Base-by-base conservation (phyloP, 2,797 vertebrate genomes). In the Clarias platycephalus region DNA sequence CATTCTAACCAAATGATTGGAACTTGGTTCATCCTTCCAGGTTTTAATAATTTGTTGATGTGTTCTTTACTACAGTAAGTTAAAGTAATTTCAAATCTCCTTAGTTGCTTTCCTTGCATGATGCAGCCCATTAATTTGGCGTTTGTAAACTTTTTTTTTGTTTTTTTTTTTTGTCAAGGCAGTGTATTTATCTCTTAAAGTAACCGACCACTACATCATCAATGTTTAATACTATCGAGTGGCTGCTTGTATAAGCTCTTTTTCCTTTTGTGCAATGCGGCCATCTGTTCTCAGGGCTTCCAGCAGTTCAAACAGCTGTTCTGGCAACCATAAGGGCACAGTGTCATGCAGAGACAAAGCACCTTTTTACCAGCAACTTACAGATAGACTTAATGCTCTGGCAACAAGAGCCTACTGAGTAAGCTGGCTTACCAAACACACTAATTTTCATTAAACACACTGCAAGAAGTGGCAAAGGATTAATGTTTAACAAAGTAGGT, bases 251-350 rank as follows among this genome's bases (percentile, higher is more conserved):
- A 71, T 83, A 57, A 40, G 66, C 71, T 80, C 34, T 74, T 67
- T 71, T 88, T 87, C 34, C 58, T 44, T 74, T 87, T 88, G 80
- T 89, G 72, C 62, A 84, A 86, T 87, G 70, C 68, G 34, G 85
- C 90, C 91, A 92, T 92, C 90, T 92, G 91, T 86, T 91, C 82
- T 76, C 26, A 40, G 18, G 84, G 88, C 90, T 89, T 90, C 91
- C 91, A 92, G 91, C 31, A 89, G 91, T 91, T 90, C 57, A 26
- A 89, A 84, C 91, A 92, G 91, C 91, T 92, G 91, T 88, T 90
- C 83, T 80, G 83, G 79, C 88, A 85, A 88, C 86, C 86, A 90
- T 85, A 89, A 87, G 87, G 89, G 87, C 88, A 86, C 68, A 44
- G 80, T 87, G 87, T 86, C 90, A 91, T 64, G 85, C 87, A 82